phyloP scores from a whole-genome alignment of 2,113 vertebrate genomes.

The Elaphurus davidianus region DNA sequence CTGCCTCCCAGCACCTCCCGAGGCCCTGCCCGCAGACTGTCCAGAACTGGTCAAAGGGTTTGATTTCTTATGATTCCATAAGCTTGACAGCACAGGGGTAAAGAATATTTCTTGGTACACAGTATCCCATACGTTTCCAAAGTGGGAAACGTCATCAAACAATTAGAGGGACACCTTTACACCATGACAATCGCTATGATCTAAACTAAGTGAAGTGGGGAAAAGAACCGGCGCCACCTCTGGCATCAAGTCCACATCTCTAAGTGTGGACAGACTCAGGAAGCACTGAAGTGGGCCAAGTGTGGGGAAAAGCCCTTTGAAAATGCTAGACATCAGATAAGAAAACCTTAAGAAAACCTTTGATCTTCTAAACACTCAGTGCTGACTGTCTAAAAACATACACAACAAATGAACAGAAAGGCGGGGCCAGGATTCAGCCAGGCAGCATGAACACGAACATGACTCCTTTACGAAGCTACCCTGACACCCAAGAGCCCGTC shows the following conservation, averaged over 20 bases:
- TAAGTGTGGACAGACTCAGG: neutral
- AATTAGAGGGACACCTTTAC: neutral
- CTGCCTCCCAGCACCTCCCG: neutral
- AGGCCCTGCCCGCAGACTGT: neutral
- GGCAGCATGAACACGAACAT: rapidly evolving
- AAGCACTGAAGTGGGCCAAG: neutral
- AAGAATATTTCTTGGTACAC: neutral
- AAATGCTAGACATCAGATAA: neutral
- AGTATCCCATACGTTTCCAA: neutral
- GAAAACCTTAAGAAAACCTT: neutral
- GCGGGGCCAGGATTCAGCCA: neutral
- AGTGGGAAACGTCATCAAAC: neutral
- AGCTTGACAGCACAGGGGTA: neutral
- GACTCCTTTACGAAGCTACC: neutral
- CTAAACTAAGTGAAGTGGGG: neutral
- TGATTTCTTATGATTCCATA: neutral
- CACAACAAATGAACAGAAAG: rapidly evolving
- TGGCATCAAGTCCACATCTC: rapidly evolving
- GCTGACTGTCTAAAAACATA: neutral
- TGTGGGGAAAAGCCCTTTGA: neutral
- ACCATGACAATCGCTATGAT: neutral
- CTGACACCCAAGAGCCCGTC: rapidly evolving
- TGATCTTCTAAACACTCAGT: neutral
- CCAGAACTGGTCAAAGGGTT: too few relatives aligned
- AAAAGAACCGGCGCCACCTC: neutral